Percentiles rank a stretch among this genome's conserved stretches.
phyloP scores from a whole-genome alignment of 2,113 vertebrate genomes.

The Anhinga rufa region DNA sequence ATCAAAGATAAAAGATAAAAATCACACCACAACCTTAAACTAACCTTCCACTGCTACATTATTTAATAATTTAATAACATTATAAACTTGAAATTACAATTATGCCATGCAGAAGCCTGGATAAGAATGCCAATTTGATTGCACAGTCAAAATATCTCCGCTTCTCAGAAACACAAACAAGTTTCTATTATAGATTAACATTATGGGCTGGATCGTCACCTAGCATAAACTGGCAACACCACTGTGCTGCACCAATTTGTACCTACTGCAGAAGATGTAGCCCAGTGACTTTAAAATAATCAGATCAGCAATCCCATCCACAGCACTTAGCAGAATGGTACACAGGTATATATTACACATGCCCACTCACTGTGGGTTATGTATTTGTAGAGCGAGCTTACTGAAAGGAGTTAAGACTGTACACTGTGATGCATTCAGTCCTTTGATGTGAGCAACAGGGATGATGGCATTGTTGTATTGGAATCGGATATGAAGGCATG shows the following conservation, averaged over 20 bases:
- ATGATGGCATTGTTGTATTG: neutral
- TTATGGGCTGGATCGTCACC: neutral
- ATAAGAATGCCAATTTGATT: slow-evolving; percentile 20
- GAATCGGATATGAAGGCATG: neutral
- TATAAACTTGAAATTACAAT: slow-evolving; percentile 17
- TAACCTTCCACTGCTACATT: slow-evolving; percentile 3
- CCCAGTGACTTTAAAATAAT: slow-evolving; percentile 25
- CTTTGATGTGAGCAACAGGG: slow-evolving; percentile 15
- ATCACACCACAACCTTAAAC: neutral
- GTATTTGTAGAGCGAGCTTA: neutral
- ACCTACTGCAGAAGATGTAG: neutral
- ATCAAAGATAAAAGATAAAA: neutral
- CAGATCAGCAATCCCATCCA: neutral
- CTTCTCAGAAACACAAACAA: slow-evolving; percentile 37
- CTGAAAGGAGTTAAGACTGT: slow-evolving; percentile 7
- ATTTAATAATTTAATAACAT: slow-evolving; percentile 54
- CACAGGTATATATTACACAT: neutral
- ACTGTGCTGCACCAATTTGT: neutral
- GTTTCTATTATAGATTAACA: neutral
- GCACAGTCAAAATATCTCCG: neutral
- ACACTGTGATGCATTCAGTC: neutral
- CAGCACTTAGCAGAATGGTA: neutral
- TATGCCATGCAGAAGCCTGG: neutral
- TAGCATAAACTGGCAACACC: neutral
- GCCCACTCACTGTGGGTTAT: neutral